A percentile compares a stretch with the other conserved stretches of the same genome.
Evolutionary conservation across 2,888 invertebrate species (phyloP).

Genomic region (Onthophagus sagittarius): DNA sequence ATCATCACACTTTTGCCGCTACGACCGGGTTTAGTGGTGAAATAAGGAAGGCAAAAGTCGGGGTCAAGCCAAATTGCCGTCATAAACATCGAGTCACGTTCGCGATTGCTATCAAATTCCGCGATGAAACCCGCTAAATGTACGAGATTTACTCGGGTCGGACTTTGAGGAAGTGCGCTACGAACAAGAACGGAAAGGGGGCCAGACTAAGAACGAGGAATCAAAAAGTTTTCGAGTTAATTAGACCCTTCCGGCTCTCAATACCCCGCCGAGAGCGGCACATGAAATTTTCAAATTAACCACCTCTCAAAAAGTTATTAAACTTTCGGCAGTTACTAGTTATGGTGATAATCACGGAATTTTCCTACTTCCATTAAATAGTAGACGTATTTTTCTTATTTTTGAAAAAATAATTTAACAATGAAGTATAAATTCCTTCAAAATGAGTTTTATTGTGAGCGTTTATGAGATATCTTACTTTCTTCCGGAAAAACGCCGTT

Average conservation of each 20-base stretch:
- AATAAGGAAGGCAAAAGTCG: neutral
- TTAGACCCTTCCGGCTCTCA: neutral
- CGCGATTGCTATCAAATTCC: neutral
- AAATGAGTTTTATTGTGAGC: too few species aligned
- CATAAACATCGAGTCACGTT: neutral
- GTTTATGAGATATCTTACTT: neutral
- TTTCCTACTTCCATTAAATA: too few species aligned
- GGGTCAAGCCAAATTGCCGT: neutral
- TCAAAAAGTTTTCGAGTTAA: constrained; percentile 12
- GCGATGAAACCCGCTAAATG: neutral
- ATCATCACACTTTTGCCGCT: neutral
- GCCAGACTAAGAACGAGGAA: neutral
- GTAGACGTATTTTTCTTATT: neutral
- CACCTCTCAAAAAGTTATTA: constrained; percentile 23
- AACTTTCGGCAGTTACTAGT: constrained; percentile 20
- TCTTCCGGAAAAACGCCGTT: neutral
- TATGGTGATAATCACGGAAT: neutral
- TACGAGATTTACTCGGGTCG: neutral
- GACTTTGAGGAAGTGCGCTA: neutral
- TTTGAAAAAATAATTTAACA: too few species aligned
- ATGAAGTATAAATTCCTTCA: too few species aligned
- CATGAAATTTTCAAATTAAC: constrained; percentile 28
- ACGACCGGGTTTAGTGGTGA: neutral
- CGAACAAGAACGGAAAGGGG: neutral
- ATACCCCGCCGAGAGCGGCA: neutral